Base-by-base conservation (phyloP, 1,140 invertebrate species). In the Trichonephila clavata region DNA sequence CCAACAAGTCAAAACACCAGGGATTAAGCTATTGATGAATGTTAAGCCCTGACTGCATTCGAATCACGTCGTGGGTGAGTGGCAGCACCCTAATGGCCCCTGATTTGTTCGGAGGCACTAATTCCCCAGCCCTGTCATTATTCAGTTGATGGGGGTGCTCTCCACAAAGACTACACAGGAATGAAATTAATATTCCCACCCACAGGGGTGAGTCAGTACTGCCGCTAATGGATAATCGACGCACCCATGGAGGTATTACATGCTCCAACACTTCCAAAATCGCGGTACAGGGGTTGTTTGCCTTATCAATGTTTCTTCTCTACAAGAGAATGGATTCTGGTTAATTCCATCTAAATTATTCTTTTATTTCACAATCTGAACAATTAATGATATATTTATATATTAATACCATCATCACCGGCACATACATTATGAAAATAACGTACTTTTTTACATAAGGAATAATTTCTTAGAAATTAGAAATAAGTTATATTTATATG, bases 121-220 rank as follows among this genome's bases (percentile, higher is more conserved):
- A 77, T 77, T 63, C 61, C 16, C 61, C 61, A 21, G 10, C 50
- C 61, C 21, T 63, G 32, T 18, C 7, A 27, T 24, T 32, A 77
- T 68, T 77, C 71, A 6, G 71, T 18, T n/a, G 71, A 16, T 39
- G 71, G 71, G 18, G 71, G 50, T 50, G 50, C 50, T 50, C 50
- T 50, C 50, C 50, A 39, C 27, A 14, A 77, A 77, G 24, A 77
- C 24, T 32, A 77, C 71, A 77, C 71, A 77, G 71, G 71, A 77
- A 77, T 77, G 71, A 39, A 77, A 77, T 77, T 77, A 77, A 77
- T 77, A 77, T 77, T 27, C 27, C 71, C 71, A 77, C 71, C 71
- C 71, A 32, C 71, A 32, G 71, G 60, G 71, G 65, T 77, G 71
- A 77, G 14, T 77, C 71, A 77, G 27, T 20, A 14, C 24, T 13